Base-by-base conservation (phyloP, 2,113 vertebrate genomes). In the Turnix velox region DNA sequence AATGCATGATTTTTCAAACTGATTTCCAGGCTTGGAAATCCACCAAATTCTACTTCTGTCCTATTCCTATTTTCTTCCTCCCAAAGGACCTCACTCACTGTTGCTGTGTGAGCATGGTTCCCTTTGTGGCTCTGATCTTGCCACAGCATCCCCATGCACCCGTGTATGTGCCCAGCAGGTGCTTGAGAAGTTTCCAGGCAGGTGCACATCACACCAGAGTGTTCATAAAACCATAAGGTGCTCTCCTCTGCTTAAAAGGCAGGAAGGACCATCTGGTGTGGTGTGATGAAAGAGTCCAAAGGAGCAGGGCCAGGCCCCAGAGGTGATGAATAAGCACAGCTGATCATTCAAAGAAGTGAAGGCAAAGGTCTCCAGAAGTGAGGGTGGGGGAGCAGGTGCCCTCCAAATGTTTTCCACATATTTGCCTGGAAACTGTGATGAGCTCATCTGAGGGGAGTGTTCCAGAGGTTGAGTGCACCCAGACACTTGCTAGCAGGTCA, bases 131-230 rank as follows among this genome's bases (percentile, higher is more conserved):
- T 49, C 79, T 33, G 33, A 9, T 33, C 40, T 8, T 49, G 31
- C 46, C 66, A 22, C 58, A 0, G 19, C 13, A 19, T 55, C 14
- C 1, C n/a, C 35, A 4, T 2, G 12, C 39, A 19, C n/a, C 10
- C 30, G 20, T 10, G n/a, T 1, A 1, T 17, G 43, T 66, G 22
- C 45, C 58, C 18, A 19, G 63, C 18, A 35, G 33, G 14, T 18
- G 45, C 30, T 59, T 2, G 1, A 23, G 51, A 19, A 7, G 16
- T 30, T 18, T 58, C 16, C 43, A 30, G 58, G 30, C 58, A 35
- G 62, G 69, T 33, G 52, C 45, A 19, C 1, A 0, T 27, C 2
- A 2, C 7, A 25, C 48, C 3, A 3, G 24, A 1, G 2, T 0
- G 2, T 30, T 52, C 49, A 2, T 8, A 59, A n/a, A 39, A 12